A percentile compares a stretch with the other conserved stretches of the same genome.
Conservation (phyloP, 2,113 vertebrate species). For the Pituophis catenifer region DNA sequence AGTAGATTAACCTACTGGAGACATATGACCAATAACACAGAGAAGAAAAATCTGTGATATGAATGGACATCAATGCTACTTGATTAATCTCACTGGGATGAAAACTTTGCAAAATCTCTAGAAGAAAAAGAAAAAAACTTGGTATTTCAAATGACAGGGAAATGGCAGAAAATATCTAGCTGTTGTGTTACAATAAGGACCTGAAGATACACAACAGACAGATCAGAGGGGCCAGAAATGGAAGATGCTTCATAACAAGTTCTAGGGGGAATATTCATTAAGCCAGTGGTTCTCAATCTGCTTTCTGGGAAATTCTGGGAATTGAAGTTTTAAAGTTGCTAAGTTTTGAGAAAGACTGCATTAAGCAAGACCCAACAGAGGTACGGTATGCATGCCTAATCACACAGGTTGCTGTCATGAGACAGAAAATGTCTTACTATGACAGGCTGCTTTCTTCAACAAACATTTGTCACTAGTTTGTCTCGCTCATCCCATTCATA, state of each 20-base stretch:
- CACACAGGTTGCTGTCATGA: neutral
- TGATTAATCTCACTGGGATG: conserved; percentile 1
- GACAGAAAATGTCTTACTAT: neutral
- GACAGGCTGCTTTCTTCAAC: neutral
- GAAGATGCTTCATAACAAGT: neutral
- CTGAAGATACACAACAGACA: accelerated
- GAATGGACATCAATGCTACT: conserved; percentile 1
- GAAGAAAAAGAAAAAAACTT: conserved; percentile 21
- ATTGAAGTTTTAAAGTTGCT: too few species aligned
- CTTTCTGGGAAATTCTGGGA: too few species aligned
- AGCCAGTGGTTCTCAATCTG: too few species aligned
- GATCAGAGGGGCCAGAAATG: conserved; percentile 18
- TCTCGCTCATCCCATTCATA: neutral
- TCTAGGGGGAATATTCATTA: neutral
- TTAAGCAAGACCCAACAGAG: neutral
- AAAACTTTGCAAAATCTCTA: conserved; percentile 46
- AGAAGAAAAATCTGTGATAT: neutral
- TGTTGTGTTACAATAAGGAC: neutral
- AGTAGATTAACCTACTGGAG: conserved; percentile 49
- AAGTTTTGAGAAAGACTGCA: too few species aligned
- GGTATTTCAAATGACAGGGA: neutral
- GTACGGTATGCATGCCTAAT: neutral
- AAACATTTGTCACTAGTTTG: neutral
- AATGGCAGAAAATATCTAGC: neutral
- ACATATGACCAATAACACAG: conserved; percentile 31